Evolutionary conservation across 2,113 vertebrate genomes (phyloP).

Genomic region (Hippolais icterina): DNA sequence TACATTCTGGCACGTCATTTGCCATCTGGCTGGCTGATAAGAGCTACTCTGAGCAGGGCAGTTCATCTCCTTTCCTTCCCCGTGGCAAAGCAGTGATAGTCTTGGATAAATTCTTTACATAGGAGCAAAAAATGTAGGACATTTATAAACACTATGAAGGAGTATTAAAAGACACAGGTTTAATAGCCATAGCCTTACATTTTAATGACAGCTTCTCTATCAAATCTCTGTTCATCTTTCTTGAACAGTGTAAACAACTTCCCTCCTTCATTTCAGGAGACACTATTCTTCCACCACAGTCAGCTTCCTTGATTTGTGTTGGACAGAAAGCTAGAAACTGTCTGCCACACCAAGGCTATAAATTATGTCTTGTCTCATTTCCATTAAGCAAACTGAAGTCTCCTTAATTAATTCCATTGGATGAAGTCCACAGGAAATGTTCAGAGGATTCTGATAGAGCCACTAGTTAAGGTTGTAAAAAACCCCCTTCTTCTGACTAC

Average conservation of each 20-base stretch:
- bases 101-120: neutral
- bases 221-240: neutral
- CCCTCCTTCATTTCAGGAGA: neutral
- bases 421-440: neutral
- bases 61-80: neutral
- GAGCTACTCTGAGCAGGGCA: neutral
- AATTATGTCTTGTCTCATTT: neutral
- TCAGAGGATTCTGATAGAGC: neutral
- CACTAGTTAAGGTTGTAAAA: neutral
- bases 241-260: neutral
- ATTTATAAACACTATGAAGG: neutral
- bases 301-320: neutral
- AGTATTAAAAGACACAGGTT: neutral
- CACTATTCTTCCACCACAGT: neutral
- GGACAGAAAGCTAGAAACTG: neutral
- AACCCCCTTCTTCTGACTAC: neutral
- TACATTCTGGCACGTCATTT: neutral
- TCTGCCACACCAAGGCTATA: neutral
- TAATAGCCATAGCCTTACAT: neutral
- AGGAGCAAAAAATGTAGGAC: neutral
- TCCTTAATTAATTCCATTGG: constrained; percentile 10
- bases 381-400: neutral
- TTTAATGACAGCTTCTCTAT: neutral
- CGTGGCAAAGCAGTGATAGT: neutral
- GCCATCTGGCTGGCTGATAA: neutral